phyloP scores from a whole-genome alignment of 2,113 vertebrate genomes.

The mouse (Mus musculus) region GRCm39 chr17:90865001-90865500 shows the following conservation, averaged over 20 bases:
- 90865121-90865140: constrained; percentile 58
- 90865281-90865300: not conserved
- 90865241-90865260: not conserved
- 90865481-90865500: constrained; percentile 63
- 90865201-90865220: no score
- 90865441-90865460: constrained; percentile 53
- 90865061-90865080: not conserved
- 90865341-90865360: constrained; percentile 17
- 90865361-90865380: constrained; percentile 44
- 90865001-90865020: constrained; percentile 5
- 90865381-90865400: not conserved
- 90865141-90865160: not conserved
- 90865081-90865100: not conserved
- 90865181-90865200: no score
- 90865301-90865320: not conserved
- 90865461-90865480: constrained; percentile 74
- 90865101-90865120: constrained; percentile 3
- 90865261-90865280: not conserved
- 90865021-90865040: not conserved
- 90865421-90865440: constrained; percentile 21
- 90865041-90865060: constrained; percentile 30
- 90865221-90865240: not conserved
- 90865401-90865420: not conserved
- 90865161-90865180: not conserved
- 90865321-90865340: constrained; percentile 31